phyloP scores from a whole-genome alignment of 2,113 vertebrate species.

The Laticauda colubrina region DNA sequence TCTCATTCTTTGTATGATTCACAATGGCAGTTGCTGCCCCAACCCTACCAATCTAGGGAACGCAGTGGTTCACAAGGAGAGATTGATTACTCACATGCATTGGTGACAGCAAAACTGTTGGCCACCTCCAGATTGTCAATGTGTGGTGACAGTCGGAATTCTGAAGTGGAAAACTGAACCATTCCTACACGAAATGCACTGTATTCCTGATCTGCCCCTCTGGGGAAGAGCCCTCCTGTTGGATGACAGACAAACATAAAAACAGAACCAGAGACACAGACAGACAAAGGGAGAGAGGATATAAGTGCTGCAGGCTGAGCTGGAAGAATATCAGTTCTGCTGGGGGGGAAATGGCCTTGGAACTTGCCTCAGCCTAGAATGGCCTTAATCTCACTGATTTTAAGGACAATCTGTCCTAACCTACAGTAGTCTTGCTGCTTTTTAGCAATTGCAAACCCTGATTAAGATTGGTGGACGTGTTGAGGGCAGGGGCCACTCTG shows the following conservation, averaged over 20 bases:
- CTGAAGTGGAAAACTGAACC: constrained; percentile 92
- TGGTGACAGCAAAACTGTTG: constrained; percentile 98
- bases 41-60: not conserved
- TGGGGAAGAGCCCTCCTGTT: constrained; percentile 93
- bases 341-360: not conserved
- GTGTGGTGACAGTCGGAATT: constrained; percentile 95
- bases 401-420: not conserved
- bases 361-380: not conserved
- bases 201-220: constrained; percentile 98
- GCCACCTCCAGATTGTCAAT: constrained; percentile 99
- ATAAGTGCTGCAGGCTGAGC: constrained; percentile 2
- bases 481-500: not conserved
- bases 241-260: constrained; percentile 59
- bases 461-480: not conserved
- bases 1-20: not conserved
- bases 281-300: not conserved
- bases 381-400: not conserved
- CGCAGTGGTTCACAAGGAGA: too few species aligned
- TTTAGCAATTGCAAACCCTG: not conserved
- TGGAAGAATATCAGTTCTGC: not conserved
- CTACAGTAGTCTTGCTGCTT: not conserved
- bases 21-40: not conserved
- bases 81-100: constrained; percentile 88
- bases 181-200: constrained; percentile 98
- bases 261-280: constrained; percentile 14